Percentiles rank a stretch among this genome's conserved stretches.
These are phyloP conservation scores for Labia minor DNA, from an alignment of 2,888 invertebrate species.

Conservation along the genomic window DNA sequence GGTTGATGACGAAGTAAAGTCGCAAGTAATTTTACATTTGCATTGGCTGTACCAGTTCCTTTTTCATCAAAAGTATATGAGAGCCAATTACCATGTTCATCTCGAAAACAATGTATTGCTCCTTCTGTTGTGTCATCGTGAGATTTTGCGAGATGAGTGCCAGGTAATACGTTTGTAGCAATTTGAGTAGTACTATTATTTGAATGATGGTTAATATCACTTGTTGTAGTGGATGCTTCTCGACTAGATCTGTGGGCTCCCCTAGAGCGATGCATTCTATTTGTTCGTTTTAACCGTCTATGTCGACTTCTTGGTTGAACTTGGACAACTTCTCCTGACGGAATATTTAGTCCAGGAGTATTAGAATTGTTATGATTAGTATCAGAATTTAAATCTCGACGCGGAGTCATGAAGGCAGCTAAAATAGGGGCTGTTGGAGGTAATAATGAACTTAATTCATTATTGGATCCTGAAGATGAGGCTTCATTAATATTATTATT, in stretches of 20 bases:
- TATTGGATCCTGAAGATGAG: slow-evolving; percentile 48
- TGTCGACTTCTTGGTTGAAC: slow-evolving; percentile 35
- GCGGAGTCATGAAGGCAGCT: slow-evolving; percentile 52
- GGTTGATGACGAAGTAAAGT: slow-evolving; percentile 29
- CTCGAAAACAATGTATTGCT: slow-evolving; percentile 75
- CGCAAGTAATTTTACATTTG: slow-evolving; percentile 34
- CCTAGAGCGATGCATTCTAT: slow-evolving; percentile 35
- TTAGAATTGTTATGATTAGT: background rate
- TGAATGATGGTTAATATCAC: slow-evolving; percentile 25
- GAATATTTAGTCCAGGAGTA: background rate
- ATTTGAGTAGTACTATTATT: slow-evolving; percentile 29
- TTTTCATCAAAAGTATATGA: slow-evolving; percentile 78
- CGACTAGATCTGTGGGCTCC: background rate
- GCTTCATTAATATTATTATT: slow-evolving; percentile 17
- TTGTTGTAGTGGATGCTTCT: background rate
- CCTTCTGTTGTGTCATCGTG: slow-evolving; percentile 75
- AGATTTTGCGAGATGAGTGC: slow-evolving; percentile 61
- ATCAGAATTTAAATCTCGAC: slow-evolving; percentile 38
- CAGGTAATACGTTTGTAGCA: slow-evolving; percentile 30
- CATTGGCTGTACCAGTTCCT: slow-evolving; percentile 43
- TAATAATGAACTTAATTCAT: slow-evolving; percentile 53
- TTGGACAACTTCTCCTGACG: slow-evolving; percentile 13
- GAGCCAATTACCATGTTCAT: slow-evolving; percentile 77
- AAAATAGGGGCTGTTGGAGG: slow-evolving; percentile 49
- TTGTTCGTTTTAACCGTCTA: slow-evolving; percentile 46